Base-by-base conservation (phyloP, 2,113 vertebrate genomes). In the Poeciliopsis prolifica region DNA sequence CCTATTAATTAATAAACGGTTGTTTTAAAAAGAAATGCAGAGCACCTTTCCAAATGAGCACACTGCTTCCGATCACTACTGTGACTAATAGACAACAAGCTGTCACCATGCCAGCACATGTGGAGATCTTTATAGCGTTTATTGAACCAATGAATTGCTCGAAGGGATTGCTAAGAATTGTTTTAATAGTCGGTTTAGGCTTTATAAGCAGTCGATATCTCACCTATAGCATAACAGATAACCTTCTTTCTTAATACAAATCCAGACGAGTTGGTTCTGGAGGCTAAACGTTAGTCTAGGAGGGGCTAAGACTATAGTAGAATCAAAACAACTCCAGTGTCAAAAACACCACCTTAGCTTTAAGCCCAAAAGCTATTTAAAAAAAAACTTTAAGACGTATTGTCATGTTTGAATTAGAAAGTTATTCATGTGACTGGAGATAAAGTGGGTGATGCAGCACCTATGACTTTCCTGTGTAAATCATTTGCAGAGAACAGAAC, bases 1-100 rank as follows among this genome's bases (percentile, higher is more conserved):
- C 94, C 91, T 88, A 92, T 95, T 96, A 96, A 97, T 97, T 94
- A 94, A 92, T 79, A 79, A 93, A 92, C 95, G 82, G 92, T 92
- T 94, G 84, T 63, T 14, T 61, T 90, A 63, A 92, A 89, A 62
- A 92, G 94, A 93, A 94, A 95, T 93, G 93, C 77, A 48, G 77
- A 74, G 83, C 84, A 85, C 87, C 78, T 74, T 68, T 69, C 86
- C 81, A 72, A 70, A 68, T 75, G 71, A 72, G 72, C 5, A 6
- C 4, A 5, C 76, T 15, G 68, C 70, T 92, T 96, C 96, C 96
- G 96, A 96, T 96, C 95, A 90, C 90, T 92, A 92, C 87, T 95
- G 92, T 95, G 94, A 94, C 95, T 94, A 96, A 96, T 90, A 95
- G 90, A 95, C 92, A 68, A 82, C 35, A 91, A 90, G 85, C 86